Base-by-base conservation (phyloP, 2,797 vertebrate genomes). In the Melanotaenia parkinsoni region DNA sequence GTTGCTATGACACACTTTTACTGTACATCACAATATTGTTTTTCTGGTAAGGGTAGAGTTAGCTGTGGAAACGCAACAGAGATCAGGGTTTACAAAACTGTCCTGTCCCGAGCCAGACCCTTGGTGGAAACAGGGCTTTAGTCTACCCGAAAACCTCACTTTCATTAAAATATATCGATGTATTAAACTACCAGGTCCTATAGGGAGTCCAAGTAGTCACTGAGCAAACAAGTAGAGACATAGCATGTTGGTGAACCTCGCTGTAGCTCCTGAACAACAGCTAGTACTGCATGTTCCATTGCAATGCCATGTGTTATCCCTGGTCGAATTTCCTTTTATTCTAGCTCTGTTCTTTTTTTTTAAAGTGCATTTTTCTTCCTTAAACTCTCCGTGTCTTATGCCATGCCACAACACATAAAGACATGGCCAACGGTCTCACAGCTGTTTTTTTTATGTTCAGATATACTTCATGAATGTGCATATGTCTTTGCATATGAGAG, bases 361-460 rank as follows among this genome's bases (percentile, higher is more conserved):
- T 76, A 28, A 74, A 82, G 73, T 82, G 75, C 37, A 4, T 59
- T 69, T 76, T 30, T 13, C 59, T 64, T 40, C 66, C 47, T 76
- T 50, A 69, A 16, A 71, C 76, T 47, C 72, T 73, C 33, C 71
- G 24, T 64, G 81, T 57, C 83, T 73, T 60, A 22, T 12, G 22
- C 40, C 33, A 50, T 73, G 66, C 33, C 22, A 0, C 30, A 14
- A 33, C 20, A 91, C 94, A 94, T 91, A 93, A 92, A 66, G 67
- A 93, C 94, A 92, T 86, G 89, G 90, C 92, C 87, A 50, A 91
- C 95, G 95, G 95, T 96, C 94, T 94, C 95, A 91, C 95, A 96
- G 96, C 96, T 95, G 91, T 30, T 93, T 76, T 35, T 63, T 77
- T 51, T 95, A 94, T 93, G 92, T 95, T 94, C 93, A 85, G 93